Base-by-base conservation (phyloP, 2,888 invertebrate species). In the Timema cristinae region DNA sequence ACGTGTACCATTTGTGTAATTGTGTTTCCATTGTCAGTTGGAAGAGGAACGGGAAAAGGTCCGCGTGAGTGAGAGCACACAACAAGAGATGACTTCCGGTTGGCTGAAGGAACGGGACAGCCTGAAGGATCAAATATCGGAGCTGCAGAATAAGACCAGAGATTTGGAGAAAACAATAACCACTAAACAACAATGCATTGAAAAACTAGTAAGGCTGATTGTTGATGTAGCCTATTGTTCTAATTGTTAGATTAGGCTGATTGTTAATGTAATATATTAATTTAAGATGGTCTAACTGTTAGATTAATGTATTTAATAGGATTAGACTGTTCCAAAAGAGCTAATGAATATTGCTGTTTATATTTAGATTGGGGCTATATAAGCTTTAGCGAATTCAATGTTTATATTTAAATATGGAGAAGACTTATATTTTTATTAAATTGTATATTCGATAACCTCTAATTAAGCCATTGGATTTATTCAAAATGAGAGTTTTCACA, bases 121-220 rank as follows among this genome's bases (percentile, higher is more conserved):
- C 78, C 81, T 85, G 77, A 84, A 78, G 78, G 77, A 78, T 16
- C 81, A 88, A 81, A 84, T 88, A 77, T 84, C 83, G 69, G 85
- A 87, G 73, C 83, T 86, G 75, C 88, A 88, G 77, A 84, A 82
- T 75, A 91, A 87, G 83, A 85, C 85, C 76, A 86, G 85, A 79
- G 85, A 83, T 75, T 85, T 84, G 81, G 88, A 87, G 81, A 86
- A 84, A 73, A 86, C 84, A 72, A 83, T 88, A 79, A 83, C 85
- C 72, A 85, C 85, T 54, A 89, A 88, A 84, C 86, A 86, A 77
- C 84, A 83, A 78, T 85, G 87, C 79, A 86, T 89, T 76, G 86
- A 88, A 77, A 86, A 87, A 82, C 82, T 89, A 86, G 89, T 89
- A 86, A 67, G 71, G 32, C 50, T 50, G 9, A 16, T 47, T 16